Evolutionary conservation across 2,888 invertebrate species (phyloP).

Genomic region (Euphydryas editha): DNA sequence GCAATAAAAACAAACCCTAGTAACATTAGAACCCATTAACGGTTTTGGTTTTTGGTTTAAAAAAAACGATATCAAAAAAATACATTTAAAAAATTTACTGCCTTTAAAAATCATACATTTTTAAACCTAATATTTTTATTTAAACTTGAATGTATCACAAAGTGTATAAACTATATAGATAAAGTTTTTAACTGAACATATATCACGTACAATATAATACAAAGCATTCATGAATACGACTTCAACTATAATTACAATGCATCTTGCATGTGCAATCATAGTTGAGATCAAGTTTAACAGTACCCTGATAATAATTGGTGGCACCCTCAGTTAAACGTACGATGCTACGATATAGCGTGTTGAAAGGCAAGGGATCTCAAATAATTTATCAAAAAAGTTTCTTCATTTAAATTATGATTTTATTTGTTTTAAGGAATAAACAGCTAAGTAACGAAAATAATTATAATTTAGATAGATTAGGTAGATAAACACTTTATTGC

Average conservation of each 20-base stretch:
- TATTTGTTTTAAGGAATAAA: too few relatives aligned
- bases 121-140: too few relatives aligned
- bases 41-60: not conserved
- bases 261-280: slow-evolving; percentile 29
- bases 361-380: not conserved
- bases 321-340: slow-evolving; percentile 15
- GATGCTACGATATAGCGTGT: not conserved
- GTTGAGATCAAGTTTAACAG: slow-evolving; percentile 41
- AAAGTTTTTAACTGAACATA: not conserved
- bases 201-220: not conserved
- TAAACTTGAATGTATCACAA: not conserved
- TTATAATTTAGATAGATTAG: too few relatives aligned
- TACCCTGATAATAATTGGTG: slow-evolving; percentile 27
- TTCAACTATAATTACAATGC: slow-evolving; percentile 10
- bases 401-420: too few relatives aligned
- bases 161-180: not conserved
- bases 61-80: too few relatives aligned
- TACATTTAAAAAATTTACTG: too few relatives aligned
- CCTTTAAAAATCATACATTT: too few relatives aligned
- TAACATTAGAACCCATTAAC: not conserved
- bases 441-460: too few relatives aligned
- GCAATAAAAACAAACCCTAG: not conserved
- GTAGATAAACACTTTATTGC: too few relatives aligned
- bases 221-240: slow-evolving; percentile 14
- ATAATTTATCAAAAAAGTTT: not conserved